These are phyloP conservation scores for Thera obeliscata DNA, from an alignment of 2,888 invertebrate species.

Conservation along the genomic window DNA sequence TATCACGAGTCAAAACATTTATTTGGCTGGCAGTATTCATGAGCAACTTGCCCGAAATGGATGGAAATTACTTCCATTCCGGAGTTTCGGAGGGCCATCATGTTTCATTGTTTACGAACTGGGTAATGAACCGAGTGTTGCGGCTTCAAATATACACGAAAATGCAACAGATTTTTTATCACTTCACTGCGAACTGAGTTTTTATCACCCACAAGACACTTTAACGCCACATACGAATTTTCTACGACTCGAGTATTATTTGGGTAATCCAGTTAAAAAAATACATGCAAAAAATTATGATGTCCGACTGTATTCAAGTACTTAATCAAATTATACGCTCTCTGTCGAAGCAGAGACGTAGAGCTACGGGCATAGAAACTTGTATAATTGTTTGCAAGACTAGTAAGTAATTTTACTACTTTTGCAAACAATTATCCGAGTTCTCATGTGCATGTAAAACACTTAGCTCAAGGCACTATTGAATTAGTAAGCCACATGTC, in stretches of 20 bases:
- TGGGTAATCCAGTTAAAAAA: too few relatives aligned
- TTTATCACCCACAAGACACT: too few relatives aligned
- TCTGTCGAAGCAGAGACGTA: background rate
- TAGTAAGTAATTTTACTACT: background rate
- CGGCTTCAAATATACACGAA: constrained; percentile 8
- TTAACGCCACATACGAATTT: too few relatives aligned
- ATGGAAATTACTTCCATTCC: constrained; percentile 19
- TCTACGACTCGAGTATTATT: too few relatives aligned
- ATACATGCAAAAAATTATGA: too few relatives aligned
- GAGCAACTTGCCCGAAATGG: constrained; percentile 37
- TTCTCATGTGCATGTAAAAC: constrained; percentile 8
- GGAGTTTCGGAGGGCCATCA: constrained; percentile 15
- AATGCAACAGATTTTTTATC: background rate
- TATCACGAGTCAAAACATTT: constrained; percentile 48
- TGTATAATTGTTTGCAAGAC: background rate
- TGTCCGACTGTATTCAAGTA: too few relatives aligned
- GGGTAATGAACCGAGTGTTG: constrained; percentile 15
- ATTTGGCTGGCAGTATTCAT: constrained; percentile 42
- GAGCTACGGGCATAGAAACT: background rate
- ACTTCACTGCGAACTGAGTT: background rate
- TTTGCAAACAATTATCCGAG: too few relatives aligned
- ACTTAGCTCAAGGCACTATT: constrained; percentile 18
- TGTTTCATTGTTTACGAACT: constrained; percentile 26
- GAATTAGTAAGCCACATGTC: constrained; percentile 24
- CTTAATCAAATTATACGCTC: too few relatives aligned